A percentile compares a stretch with the other conserved stretches of the same genome.
phyloP scores from a whole-genome alignment of 2,797 vertebrate genomes.

The Pteropus rufus region DNA sequence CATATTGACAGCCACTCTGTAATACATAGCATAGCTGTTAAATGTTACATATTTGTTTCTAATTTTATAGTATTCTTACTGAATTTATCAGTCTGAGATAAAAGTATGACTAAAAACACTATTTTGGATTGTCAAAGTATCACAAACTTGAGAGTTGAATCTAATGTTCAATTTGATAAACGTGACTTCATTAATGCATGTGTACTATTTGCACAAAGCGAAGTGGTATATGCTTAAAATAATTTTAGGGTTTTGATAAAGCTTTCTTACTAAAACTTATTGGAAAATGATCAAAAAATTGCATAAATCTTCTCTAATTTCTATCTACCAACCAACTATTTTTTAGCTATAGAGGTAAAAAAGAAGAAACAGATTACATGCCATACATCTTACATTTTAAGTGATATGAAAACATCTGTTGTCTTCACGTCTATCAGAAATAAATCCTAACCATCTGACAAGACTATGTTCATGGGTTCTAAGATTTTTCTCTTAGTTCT shows the following conservation, averaged over 20 bases:
- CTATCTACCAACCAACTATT: not conserved
- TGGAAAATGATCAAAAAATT: not conserved
- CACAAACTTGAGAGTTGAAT: not conserved
- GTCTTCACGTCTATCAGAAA: not conserved
- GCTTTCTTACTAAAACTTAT: not conserved
- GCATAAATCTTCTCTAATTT: not conserved
- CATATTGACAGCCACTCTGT: not conserved
- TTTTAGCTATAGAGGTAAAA: not conserved
- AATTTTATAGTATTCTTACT: not conserved
- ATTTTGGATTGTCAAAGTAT: not conserved
- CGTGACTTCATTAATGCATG: not conserved
- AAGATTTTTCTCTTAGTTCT: not conserved
- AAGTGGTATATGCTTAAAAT: not conserved
- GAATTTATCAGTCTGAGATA: slow-evolving; percentile 13
- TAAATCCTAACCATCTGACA: not conserved
- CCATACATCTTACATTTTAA: not conserved
- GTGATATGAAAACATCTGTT: not conserved
- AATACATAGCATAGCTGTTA: not conserved
- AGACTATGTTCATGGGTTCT: not conserved
- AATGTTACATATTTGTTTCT: not conserved
- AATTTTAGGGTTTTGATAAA: not conserved
- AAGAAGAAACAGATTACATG: not conserved
- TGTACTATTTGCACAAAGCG: not conserved
- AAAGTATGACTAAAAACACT: not conserved
- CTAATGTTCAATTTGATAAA: not conserved